Conservation (phyloP, 2,888 invertebrate genomes). For the Calameuta filiformis region DNA sequence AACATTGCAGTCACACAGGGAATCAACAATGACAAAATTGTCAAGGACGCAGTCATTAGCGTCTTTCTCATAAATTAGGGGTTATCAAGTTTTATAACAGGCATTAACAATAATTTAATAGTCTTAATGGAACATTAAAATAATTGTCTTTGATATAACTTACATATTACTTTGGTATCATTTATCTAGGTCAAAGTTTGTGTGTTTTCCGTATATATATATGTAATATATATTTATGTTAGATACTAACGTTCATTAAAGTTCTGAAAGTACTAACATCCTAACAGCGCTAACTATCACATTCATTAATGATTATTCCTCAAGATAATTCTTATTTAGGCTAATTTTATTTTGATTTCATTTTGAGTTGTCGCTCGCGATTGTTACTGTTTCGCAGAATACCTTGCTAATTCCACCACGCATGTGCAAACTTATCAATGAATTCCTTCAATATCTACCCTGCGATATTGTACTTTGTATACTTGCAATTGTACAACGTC, state of each 20-base stretch:
- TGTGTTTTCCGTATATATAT: slow-evolving; percentile 22
- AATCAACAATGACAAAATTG: slow-evolving; percentile 40
- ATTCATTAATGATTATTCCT: slow-evolving; percentile 44
- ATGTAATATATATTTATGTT: slow-evolving; percentile 40
- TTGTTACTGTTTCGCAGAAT: background rate
- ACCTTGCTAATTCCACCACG: background rate
- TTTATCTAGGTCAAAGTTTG: slow-evolving; percentile 22
- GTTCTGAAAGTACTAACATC: slow-evolving; percentile 50
- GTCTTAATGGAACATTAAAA: slow-evolving; percentile 49
- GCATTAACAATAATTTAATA: slow-evolving; percentile 54
- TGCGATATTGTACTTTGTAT: background rate
- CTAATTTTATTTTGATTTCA: slow-evolving; percentile 15
- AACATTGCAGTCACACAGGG: slow-evolving; percentile 45
- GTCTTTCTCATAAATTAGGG: slow-evolving; percentile 29
- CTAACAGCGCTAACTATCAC: slow-evolving; percentile 60
- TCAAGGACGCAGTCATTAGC: slow-evolving; percentile 45
- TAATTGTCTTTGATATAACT: slow-evolving; percentile 48
- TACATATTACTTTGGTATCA: slow-evolving; percentile 41
- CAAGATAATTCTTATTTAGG: slow-evolving; percentile 17
- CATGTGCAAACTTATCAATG: background rate
- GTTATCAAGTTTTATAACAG: slow-evolving; percentile 32
- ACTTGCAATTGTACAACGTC: background rate
- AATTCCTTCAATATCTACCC: background rate
- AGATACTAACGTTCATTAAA: slow-evolving; percentile 48
- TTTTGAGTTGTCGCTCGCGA: slow-evolving; percentile 31